Conservation (phyloP, 2,797 vertebrate genomes). For the Sebastes ruberrimus region DNA sequence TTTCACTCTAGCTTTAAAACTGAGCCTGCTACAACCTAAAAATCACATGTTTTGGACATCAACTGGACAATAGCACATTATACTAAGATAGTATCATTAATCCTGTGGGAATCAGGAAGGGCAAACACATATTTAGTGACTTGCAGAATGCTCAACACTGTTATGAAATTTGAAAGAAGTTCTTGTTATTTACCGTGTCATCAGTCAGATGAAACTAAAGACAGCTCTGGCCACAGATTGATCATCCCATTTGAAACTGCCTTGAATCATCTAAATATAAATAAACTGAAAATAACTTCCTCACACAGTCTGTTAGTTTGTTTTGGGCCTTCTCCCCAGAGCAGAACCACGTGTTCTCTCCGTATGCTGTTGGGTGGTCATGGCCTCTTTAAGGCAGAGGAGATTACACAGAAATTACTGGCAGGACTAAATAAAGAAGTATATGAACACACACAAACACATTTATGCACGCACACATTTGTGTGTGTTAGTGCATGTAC, state of each 20-base stretch:
- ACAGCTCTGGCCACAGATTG: neutral
- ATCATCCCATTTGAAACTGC: constrained; percentile 7
- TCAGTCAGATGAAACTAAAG: neutral
- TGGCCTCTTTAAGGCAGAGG: constrained; percentile 12
- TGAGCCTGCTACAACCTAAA: neutral
- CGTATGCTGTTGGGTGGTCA: constrained; percentile 1
- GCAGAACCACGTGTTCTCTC: neutral
- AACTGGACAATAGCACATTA: neutral
- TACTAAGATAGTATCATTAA: neutral
- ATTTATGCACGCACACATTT: neutral
- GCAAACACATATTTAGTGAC: neutral
- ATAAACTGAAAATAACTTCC: neutral
- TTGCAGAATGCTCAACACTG: neutral
- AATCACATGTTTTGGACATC: neutral
- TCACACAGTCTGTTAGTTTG: neutral
- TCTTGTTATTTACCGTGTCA: neutral
- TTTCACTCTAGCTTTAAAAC: too few relatives aligned
- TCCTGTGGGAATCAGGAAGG: neutral
- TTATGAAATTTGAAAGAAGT: neutral
- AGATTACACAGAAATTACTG: constrained; percentile 30
- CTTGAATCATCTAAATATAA: neutral
- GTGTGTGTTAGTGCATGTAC: neutral
- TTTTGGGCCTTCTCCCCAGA: neutral
- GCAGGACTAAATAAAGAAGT: constrained; percentile 16
- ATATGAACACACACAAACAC: neutral